Evolutionary conservation across 2,797 vertebrate genomes (phyloP).

Genomic region (Cryptoprocta ferox): DNA sequence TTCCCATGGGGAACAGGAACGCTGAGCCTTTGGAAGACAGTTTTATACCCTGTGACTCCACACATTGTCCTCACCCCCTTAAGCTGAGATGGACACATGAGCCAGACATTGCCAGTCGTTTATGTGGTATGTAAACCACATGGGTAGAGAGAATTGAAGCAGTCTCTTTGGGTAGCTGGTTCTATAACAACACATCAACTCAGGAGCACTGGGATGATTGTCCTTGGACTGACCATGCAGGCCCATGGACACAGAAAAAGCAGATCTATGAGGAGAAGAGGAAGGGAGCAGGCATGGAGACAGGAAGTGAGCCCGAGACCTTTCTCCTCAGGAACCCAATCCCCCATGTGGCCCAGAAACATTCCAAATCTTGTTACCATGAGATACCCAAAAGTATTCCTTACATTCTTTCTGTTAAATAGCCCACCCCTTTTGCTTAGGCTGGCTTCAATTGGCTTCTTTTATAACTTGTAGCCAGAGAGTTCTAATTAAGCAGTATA

Average conservation of each 20-base stretch:
- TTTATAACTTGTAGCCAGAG: neutral
- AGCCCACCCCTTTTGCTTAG: neutral
- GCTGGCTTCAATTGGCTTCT: neutral
- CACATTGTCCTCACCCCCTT: neutral
- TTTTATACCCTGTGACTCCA: neutral
- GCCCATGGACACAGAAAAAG: neutral
- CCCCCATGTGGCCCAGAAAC: neutral
- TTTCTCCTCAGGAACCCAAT: neutral
- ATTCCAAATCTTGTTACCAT: neutral
- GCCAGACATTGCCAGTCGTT: neutral
- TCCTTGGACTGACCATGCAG: neutral
- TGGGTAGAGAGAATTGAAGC: neutral
- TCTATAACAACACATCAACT: neutral
- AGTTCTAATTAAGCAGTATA: neutral
- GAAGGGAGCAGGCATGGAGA: neutral
- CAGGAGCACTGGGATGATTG: neutral
- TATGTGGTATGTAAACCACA: neutral
- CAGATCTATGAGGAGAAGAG: neutral
- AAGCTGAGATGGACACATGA: neutral
- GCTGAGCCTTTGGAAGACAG: neutral
- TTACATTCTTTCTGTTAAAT: neutral
- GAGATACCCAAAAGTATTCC: neutral
- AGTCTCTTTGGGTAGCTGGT: neutral
- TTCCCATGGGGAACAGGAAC: fast-evolving
- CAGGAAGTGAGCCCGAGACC: neutral